Conservation (phyloP, 92 coral and sea anemone genomes). For the Epizoanthus fatuus region DNA sequence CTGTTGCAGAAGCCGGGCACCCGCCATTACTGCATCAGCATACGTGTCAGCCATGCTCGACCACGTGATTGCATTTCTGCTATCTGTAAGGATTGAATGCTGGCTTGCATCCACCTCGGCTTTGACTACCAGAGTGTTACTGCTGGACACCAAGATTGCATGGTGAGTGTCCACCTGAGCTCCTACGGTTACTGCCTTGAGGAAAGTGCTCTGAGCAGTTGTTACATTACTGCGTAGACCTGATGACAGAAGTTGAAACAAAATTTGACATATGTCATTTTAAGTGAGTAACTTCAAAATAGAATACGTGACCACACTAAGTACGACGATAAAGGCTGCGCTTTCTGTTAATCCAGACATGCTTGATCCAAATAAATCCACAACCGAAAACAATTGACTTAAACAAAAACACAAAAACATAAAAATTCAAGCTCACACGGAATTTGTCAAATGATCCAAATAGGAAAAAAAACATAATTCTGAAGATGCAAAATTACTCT, state of each 20-base stretch:
- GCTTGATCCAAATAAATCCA: too few relatives aligned
- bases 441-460: too few relatives aligned
- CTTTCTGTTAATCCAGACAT: too few relatives aligned
- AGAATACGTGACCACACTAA: too few relatives aligned
- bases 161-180: conserved; percentile 60
- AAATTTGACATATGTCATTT: neutral
- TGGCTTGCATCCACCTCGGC: conserved; percentile 65
- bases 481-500: too few relatives aligned
- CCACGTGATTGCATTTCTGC: conserved; percentile 44
- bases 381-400: too few relatives aligned
- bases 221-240: conserved; percentile 77
- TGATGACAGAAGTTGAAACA: neutral
- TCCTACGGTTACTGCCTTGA: conserved; percentile 59
- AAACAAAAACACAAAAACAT: too few relatives aligned
- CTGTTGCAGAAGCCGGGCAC: conserved; percentile 48
- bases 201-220: conserved; percentile 63
- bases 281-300: too few relatives aligned
- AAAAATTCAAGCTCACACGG: too few relatives aligned
- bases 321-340: too few relatives aligned
- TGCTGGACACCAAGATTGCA: conserved; percentile 53
- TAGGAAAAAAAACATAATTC: too few relatives aligned
- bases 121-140: conserved; percentile 51
- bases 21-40: conserved; percentile 52
- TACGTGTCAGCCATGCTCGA: conserved; percentile 33
- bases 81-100: conserved; percentile 57